Conservation (phyloP, 1,140 invertebrate species). For the Metaphire vulgaris region DNA sequence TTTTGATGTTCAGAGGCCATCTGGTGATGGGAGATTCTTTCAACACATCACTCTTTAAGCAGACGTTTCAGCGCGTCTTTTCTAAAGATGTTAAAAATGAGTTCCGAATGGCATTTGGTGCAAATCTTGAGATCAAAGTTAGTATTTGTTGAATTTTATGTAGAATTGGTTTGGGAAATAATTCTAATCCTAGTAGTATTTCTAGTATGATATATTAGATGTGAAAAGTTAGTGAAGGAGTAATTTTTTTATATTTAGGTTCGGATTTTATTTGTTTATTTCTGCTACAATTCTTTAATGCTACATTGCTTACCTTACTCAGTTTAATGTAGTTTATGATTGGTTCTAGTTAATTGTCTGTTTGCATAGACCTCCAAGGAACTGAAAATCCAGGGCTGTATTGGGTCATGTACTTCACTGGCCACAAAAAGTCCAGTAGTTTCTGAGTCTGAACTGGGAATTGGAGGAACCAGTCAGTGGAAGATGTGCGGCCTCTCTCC, state of each 20-base stretch:
- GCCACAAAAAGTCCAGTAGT: conserved; percentile 80
- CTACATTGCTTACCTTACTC: too few species aligned
- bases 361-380: conserved; percentile 59
- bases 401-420: conserved; percentile 90
- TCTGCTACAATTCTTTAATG: too few species aligned
- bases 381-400: conserved; percentile 76
- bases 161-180: too few species aligned
- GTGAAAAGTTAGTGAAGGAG: too few species aligned
- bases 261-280: too few species aligned
- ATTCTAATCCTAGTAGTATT: too few species aligned
- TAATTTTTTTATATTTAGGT: too few species aligned
- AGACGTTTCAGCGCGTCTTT: conserved; percentile 97
- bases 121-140: conserved; percentile 85
- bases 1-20: conserved; percentile 66
- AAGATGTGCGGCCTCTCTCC: conserved; percentile 93
- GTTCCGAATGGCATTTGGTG: conserved; percentile 98
- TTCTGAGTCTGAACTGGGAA: conserved; percentile 86
- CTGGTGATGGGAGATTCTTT: conserved; percentile 99
- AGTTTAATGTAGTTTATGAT: too few species aligned
- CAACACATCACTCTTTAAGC: conserved; percentile 96
- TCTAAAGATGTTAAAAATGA: conserved; percentile 82
- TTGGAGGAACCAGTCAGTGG: conserved; percentile 96
- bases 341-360: too few species aligned
- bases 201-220: too few species aligned
- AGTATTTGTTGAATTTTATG: too few species aligned